Base-by-base conservation (phyloP, 2,113 vertebrate species). In the Pao palembangensis region DNA sequence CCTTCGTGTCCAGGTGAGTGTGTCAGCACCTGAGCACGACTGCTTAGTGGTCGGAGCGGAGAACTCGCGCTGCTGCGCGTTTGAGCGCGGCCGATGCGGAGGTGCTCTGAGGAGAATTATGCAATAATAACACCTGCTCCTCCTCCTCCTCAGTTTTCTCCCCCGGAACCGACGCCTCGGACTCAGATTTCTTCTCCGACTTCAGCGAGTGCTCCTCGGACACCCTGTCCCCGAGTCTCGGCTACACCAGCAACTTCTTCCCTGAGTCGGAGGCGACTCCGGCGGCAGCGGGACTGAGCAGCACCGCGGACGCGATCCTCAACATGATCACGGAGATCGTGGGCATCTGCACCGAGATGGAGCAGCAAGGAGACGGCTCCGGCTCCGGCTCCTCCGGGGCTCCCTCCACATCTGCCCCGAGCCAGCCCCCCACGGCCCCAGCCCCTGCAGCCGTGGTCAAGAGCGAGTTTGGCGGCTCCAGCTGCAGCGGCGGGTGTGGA, bases 281-380 rank as follows among this genome's bases (percentile, higher is more conserved):
- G 0, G 51, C 75, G 15, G 56, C 70, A 0, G 89, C 90, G 0
- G 94, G 91, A 23, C 91, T 93, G 41, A 92, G 92, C 55, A 94
- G 93, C 85, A 94, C 93, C 56, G 93, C 93, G 6, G 95, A 98
- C 77, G 91, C 94, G 3, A 93, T 98, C 75, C 93, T 98, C 87
- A 96, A 89, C 85, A 91, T 98, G 85, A 97, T 98, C 91, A 95
- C 96, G 0, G 96, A 96, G 46, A 98, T 98, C 68, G 89, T 98
- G 17, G 96, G 95, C 8, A 92, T 96, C 74, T 94, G 94, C 48
- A 92, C 93, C 0, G 93, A 83, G 57, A 77, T 82, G 79, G 84
- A 85, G 93, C 20, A 81, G 87, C 85, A 87, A 58, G 51, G 49
- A 87, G 6, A 68, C 86, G 43, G 4, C 58, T 59, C 88, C 0